Evolutionary conservation across 2,797 vertebrate species (phyloP).

Genomic region (Tamandua tetradactyla): DNA sequence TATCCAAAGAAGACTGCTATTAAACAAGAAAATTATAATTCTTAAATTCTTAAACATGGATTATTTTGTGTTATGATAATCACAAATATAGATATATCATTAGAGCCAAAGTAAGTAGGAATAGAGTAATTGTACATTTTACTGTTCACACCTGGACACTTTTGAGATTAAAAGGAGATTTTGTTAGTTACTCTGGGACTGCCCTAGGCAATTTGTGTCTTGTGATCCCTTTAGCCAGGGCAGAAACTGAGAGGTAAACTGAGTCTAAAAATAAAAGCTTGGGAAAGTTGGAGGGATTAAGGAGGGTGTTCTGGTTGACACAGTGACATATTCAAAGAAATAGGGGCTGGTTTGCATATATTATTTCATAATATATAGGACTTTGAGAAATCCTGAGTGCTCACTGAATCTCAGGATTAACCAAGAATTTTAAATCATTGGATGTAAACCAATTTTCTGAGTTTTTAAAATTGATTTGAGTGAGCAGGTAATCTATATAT

Average conservation of each 20-base stretch:
- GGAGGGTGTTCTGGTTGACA: neutral
- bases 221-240: neutral
- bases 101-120: neutral
- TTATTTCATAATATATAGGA: neutral
- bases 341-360: neutral
- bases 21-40: neutral
- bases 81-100: neutral
- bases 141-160: neutral
- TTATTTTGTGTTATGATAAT: neutral
- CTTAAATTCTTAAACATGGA: neutral
- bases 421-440: neutral
- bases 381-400: neutral
- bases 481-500: neutral
- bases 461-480: neutral
- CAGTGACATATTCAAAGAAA: neutral
- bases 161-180: neutral
- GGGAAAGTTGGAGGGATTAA: neutral
- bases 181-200: neutral
- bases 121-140: neutral
- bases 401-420: neutral
- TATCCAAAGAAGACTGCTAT: neutral
- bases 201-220: neutral
- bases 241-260: neutral
- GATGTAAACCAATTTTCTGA: neutral
- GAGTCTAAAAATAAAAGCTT: neutral